phyloP scores from a whole-genome alignment of 30 jellyfish, hydroid and myxozoan genomes.

The Haliclystus octoradiatus region DNA sequence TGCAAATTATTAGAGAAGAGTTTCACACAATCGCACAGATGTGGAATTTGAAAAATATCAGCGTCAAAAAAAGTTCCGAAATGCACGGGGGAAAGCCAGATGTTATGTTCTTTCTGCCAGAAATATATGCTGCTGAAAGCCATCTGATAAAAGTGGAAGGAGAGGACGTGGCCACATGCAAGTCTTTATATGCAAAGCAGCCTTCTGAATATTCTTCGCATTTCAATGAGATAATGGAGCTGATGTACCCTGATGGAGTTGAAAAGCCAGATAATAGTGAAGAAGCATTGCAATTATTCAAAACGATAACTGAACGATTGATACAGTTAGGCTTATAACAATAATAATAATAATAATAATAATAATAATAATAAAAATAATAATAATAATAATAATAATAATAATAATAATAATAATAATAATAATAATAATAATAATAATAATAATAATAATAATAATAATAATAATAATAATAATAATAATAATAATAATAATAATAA shows the following conservation, averaged over 20 bases:
- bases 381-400: no score
- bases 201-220: neutral
- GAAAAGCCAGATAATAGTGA: neutral
- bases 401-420: no score
- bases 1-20: constrained; percentile 41
- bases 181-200: neutral
- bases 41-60: constrained; percentile 30
- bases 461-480: no score
- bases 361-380: no score
- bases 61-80: constrained; percentile 19
- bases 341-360: no score
- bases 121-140: constrained; percentile 12
- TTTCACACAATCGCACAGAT: constrained; percentile 31
- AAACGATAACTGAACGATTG: neutral
- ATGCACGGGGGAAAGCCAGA: constrained; percentile 60
- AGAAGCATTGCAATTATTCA: neutral
- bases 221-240: neutral
- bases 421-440: no score
- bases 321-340: no score
- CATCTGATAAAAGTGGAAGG: constrained; percentile 9
- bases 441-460: no score
- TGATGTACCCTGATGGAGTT: neutral
- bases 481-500: no score
- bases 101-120: constrained; percentile 38
- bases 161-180: constrained; percentile 19